Base-by-base conservation (phyloP, 53 echinoderm and acorn worm genomes). In the Apostichopus leukothele region DNA sequence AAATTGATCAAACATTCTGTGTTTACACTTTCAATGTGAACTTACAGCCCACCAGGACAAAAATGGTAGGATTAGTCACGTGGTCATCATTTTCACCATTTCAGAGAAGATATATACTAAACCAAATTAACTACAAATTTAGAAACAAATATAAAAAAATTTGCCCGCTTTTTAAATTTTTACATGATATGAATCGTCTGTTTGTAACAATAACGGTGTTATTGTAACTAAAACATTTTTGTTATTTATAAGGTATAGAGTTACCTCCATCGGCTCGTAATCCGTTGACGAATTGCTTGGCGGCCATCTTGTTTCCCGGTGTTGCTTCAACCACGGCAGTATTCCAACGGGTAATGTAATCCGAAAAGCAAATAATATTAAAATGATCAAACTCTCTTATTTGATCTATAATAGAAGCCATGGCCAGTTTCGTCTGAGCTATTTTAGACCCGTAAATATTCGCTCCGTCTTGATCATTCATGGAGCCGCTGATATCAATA, bases 401-500 rank as follows among this genome's bases (percentile, higher is more conserved):
- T 50, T 96, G 7, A 73, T 91, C 90, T 23, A 97, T 76, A 75
- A 97, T 97, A 1, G 94, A 92, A 25, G 52, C n/a, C 90, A 97
- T 91, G 3, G 95, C 97, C 12, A 88, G 87, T 75, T 92, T 93
- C 50, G 95, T 97, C 89, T 97, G 91, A 23, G 51, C 20, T 1
- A 97, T 88, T 79, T 97, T 97, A 10, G 81, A 19, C 6, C 84
- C 84, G 22, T 1, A 23, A 57, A 57, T 57, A 57, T 9, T 8
- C 7, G 19, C 25, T 13, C 68, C 68, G 68, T 67, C 68, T 10
- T 23, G 20, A 4, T 93, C 94, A 14, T 51, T 50, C 97, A 97
- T 97, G 4, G 97, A 97, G 1, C 97, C 97, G 79, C 97, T 97
- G 57, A 89, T 89, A 76, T 97, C 97, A 57, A 97, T 93, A 26